These are phyloP conservation scores for Catocala sponsa DNA, from an alignment of 2,888 invertebrate genomes.

Conservation along the genomic window DNA sequence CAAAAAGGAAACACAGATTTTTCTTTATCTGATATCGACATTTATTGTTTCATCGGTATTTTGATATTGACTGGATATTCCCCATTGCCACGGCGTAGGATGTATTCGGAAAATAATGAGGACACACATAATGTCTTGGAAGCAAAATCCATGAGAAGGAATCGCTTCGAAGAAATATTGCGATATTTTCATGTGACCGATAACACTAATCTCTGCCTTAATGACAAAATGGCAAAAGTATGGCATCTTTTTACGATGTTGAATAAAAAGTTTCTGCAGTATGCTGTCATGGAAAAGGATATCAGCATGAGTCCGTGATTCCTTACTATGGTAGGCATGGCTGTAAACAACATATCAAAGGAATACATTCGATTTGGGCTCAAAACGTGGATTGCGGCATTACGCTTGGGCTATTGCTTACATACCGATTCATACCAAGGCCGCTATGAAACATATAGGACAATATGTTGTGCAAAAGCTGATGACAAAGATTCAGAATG, in stretches of 20 bases:
- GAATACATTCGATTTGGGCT: slow-evolving; percentile 53
- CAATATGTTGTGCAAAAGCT: no score
- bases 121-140: no score
- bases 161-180: no score
- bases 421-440: slow-evolving; percentile 51
- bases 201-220: no score
- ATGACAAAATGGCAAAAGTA: slow-evolving; percentile 49
- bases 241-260: slow-evolving; percentile 43
- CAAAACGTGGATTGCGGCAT: slow-evolving; percentile 54
- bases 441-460: not conserved
- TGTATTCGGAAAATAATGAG: slow-evolving; percentile 46
- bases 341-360: slow-evolving; percentile 53
- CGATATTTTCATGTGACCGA: no score
- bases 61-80: slow-evolving; percentile 53
- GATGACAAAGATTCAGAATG: no score
- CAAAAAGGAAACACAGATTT: no score
- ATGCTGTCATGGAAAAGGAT: slow-evolving; percentile 16
- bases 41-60: slow-evolving; percentile 41
- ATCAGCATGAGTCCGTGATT: slow-evolving; percentile 56
- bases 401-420: slow-evolving; percentile 47
- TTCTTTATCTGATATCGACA: not conserved
- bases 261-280: slow-evolving; percentile 14
- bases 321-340: slow-evolving; percentile 58
- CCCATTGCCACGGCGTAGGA: slow-evolving; percentile 40
- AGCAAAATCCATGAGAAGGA: no score